Conservation (phyloP, 2,113 vertebrate genomes). For the Pelodiscus sinensis region DNA sequence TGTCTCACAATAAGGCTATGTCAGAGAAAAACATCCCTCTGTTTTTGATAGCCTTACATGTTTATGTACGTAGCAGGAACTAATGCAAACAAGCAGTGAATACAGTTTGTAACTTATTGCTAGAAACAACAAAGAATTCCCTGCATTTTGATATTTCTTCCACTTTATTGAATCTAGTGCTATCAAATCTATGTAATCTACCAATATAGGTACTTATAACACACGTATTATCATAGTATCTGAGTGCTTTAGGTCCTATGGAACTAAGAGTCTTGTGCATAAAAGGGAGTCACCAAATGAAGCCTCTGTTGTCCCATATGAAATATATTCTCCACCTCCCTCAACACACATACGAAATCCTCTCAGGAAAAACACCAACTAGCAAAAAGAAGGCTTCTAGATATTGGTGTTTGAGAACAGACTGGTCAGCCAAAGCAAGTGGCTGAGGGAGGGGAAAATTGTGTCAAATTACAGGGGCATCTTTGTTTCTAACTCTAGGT, state of each 20-base stretch:
- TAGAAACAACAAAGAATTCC: not conserved
- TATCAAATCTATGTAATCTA: not conserved
- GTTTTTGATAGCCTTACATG: not conserved
- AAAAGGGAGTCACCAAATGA: not conserved
- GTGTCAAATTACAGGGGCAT: slow-evolving; percentile 47
- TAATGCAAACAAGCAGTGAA: not conserved
- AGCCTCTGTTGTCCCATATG: not conserved
- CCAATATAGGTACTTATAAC: not conserved
- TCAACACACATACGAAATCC: not conserved
- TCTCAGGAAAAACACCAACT: not conserved
- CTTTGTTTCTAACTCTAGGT: slow-evolving; percentile 80
- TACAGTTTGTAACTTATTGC: not conserved
- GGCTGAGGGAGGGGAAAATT: not conserved
- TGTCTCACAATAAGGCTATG: not conserved
- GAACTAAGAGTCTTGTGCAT: not conserved
- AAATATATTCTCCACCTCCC: not conserved
- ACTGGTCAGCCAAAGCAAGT: not conserved
- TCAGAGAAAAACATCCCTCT: not conserved
- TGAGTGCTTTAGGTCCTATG: not conserved
- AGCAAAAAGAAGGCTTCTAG: not conserved
- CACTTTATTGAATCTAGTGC: fast-evolving
- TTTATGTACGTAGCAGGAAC: not conserved
- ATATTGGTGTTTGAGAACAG: not conserved
- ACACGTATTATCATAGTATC: not conserved
- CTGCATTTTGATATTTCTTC: not conserved